Base-by-base conservation (phyloP, 2,888 invertebrate species). In the Schizaphis graminum region DNA sequence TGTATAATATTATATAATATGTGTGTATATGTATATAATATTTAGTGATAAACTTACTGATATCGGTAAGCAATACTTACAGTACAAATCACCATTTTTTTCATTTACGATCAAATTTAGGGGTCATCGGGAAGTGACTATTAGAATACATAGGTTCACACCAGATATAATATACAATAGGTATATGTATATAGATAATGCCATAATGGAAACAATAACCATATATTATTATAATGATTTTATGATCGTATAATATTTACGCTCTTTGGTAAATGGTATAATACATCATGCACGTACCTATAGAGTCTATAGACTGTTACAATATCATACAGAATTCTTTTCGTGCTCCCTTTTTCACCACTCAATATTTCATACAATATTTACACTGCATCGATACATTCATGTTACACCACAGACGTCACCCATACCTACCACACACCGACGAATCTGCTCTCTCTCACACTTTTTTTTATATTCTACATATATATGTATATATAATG, bases 221-320 rank as follows among this genome's bases (percentile, higher is more conserved):
- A 35, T 21, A 77, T 77, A 77, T 35, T 77, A 21, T 35, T 77
- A 35, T 35, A 77, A 77, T 35, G 77, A 77, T 77, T 77, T 77
- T 77, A 77, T 77, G 67, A 77, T 77, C 77, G 21, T 77, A 77
- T 77, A 77, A 77, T 77, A 77, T 77, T 77, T 77, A 77, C 77
- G 35, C 21, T 21, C 77, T 21, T 77, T 77, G 35, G 35, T 77
- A 77, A 77, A n/a, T 77, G 35, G 35, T 77, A 77, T n/a, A n/a
- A 77, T 10, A 28, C 77, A 35, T 77, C 77, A 35, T 77, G 35
- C 8, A 77, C 77, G 77, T n/a, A 35, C 67, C 5, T n/a, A 16
- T 67, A 77, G 21, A 8, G 8, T 21, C 41, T 44, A 44, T 44
- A 44, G 41, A 77, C 67, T 21, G 5, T 21, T 77, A 35, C 35